Base-by-base conservation (phyloP, 2,888 invertebrate species). In the Acanthosepion esculentum region DNA sequence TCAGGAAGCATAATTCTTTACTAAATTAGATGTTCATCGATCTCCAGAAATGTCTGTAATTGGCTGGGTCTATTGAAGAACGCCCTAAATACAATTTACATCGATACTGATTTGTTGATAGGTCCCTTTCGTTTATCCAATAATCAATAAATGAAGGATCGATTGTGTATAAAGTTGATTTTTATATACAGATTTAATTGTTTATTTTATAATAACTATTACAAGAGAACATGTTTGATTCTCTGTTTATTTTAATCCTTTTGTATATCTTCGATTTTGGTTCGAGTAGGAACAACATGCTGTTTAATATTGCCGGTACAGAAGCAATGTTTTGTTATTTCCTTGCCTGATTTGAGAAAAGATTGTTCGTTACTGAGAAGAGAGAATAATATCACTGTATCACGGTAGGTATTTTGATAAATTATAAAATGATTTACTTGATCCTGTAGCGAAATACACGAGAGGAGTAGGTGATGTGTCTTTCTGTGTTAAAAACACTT, bases 31-130 rank as follows among this genome's bases (percentile, higher is more conserved):
- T 78, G n/a, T 78, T 10, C 33, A 78, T 78, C n/a, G 78, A 78
- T 78, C 78, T 33, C 4, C n/a, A 78, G 78, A 18, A 78, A 78
- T 78, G 10, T 78, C 18, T n/a, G 78, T 78, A 78, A 78, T 78
- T 78, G 78, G 78, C n/a, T 78, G 33, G 78, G 78, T n/a, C n/a
- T n/a, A n/a, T n/a, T 78, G 78, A 78, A 78, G 78, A 78, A 33
- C n/a, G n/a, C 78, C n/a, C 78, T 78, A 78, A 78, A 78, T 78
- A 78, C n/a, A 78, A 33, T 78, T 78, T 78, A 78, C 78, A 33
- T 15, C 15, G 33, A 12, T 33, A 78, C 78, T 78, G 78, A 78
- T 78, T 78, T 78, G 78, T 33, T 78, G n/a, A 78, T 78, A 78
- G 78, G n/a, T 78, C 78, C 78, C 78, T 78, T 15, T 15, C 78